Evolutionary conservation across 2,113 vertebrate genomes (phyloP), one percentile per base, ranked within the genome.

Genomic region (Triplophysa rosa): DNA sequence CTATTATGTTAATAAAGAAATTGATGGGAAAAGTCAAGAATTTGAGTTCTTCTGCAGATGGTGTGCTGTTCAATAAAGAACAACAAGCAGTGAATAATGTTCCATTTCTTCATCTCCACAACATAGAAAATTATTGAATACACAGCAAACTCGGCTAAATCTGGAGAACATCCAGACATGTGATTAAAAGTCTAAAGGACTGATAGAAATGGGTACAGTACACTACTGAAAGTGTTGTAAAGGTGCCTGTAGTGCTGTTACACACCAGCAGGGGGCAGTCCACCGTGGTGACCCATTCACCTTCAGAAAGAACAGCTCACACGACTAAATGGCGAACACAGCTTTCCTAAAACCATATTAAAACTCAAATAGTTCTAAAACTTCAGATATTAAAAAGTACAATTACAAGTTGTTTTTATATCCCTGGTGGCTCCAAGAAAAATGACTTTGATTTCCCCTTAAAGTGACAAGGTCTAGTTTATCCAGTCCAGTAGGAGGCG

Each of bases 381-480:
- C 59, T 19, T 45, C 10, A 37, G 33, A 37, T 37, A 45, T 45
- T 40, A 8, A 61, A 45, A 19, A 74, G 42, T 65, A 83, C 67
- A 29, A 67, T 14, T 66, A 29, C 47, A 40, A 58, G 68, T 54
- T 54, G 62, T 42, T 66, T 54, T 67, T 24, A 67, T 42, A 63
- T 79, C 70, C 84, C 67, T 77, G 69, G 78, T 61, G 82, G 78
- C 56, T 78, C 65, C 37, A 52, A 10, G 49, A 64, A 77, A 78
- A 74, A 78, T 54, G 47, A 63, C 67, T 74, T 65, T 73, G 24
- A 68, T 79, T 82, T 81, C 86, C 79, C 72, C 81, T 79, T 89
- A 68, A 85, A 84, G 83, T 78, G 61, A 76, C 86, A 89, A 92
- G 90, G 90, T 92, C 86, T 89, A 89, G 87, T 90, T 91, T 90